Evolutionary conservation across 1,140 invertebrate genomes (phyloP).

Genomic region (Aphelinus atriplicis): DNA sequence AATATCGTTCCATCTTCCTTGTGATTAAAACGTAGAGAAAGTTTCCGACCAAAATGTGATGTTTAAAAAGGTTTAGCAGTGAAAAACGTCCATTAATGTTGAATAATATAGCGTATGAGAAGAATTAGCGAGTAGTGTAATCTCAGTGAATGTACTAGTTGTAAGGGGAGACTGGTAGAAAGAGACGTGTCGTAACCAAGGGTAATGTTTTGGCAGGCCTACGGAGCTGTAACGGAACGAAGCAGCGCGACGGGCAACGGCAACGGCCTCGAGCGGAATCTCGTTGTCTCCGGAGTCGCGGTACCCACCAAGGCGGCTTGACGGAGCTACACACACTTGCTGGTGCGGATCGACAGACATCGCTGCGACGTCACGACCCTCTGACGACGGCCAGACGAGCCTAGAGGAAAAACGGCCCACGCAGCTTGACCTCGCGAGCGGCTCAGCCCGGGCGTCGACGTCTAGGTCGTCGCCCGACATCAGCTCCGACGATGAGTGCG

Average conservation of each 20-base stretch:
- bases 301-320: slow-evolving; percentile 67
- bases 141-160: too few species aligned
- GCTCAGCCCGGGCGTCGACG: slow-evolving; percentile 54
- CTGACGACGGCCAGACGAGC: slow-evolving; percentile 58
- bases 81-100: too few species aligned
- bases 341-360: slow-evolving; percentile 64
- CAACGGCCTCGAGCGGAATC: slow-evolving; percentile 59
- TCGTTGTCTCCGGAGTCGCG: slow-evolving; percentile 67
- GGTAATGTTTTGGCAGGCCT: slow-evolving; percentile 51
- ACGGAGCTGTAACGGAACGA: slow-evolving; percentile 56
- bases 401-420: slow-evolving; percentile 54
- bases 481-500: slow-evolving; percentile 11
- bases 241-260: slow-evolving; percentile 57
- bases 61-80: too few species aligned
- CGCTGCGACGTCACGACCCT: slow-evolving; percentile 63
- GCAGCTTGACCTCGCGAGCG: slow-evolving; percentile 61
- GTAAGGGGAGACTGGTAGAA: too few species aligned
- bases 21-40: too few species aligned
- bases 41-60: too few species aligned
- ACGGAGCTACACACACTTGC: slow-evolving; percentile 66
- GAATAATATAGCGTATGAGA: too few species aligned
- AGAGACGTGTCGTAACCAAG: too few species aligned
- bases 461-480: not conserved
- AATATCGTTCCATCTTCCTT: too few species aligned
- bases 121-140: too few species aligned